Conservation (phyloP, 1,140 invertebrate species). For the Drosophila yakuba region DNA sequence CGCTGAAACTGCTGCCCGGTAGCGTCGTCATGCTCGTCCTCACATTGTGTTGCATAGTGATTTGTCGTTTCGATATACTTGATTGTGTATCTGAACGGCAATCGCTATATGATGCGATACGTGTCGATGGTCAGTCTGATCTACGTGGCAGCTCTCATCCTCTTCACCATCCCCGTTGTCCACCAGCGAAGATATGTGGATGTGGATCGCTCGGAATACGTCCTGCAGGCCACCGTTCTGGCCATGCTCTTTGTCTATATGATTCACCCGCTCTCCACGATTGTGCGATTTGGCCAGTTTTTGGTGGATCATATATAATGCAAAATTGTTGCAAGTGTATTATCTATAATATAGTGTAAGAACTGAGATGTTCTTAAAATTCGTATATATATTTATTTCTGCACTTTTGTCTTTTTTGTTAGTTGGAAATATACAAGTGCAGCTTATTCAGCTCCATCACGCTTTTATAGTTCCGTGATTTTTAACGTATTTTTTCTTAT, state of each 20-base stretch:
- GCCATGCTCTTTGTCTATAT: conserved; percentile 29
- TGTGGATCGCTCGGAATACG: neutral
- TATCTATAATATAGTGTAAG: no score
- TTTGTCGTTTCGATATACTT: conserved; percentile 19
- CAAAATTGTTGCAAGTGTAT: no score
- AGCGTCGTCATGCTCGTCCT: conserved; percentile 1
- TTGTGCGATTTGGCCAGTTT: neutral
- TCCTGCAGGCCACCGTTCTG: conserved; percentile 38
- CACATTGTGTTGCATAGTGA: neutral
- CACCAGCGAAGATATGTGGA: conserved; percentile 25
- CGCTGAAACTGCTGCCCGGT: conserved; percentile 27
- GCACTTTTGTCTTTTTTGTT: no score
- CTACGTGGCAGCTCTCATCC: conserved; percentile 6
- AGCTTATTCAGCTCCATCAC: no score
- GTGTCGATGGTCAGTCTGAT: neutral
- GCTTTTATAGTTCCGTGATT: neutral
- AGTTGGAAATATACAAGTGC: no score
- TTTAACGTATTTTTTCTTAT: neutral
- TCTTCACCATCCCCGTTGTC: conserved; percentile 38
- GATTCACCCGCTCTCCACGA: conserved; percentile 9
- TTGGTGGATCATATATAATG: neutral
- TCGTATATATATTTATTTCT: no score
- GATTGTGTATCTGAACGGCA: neutral
- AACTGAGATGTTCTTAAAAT: no score
- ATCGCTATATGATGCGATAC: neutral